phyloP scores from a whole-genome alignment of 2,888 invertebrate species.

The Ormyrus rosae region DNA sequence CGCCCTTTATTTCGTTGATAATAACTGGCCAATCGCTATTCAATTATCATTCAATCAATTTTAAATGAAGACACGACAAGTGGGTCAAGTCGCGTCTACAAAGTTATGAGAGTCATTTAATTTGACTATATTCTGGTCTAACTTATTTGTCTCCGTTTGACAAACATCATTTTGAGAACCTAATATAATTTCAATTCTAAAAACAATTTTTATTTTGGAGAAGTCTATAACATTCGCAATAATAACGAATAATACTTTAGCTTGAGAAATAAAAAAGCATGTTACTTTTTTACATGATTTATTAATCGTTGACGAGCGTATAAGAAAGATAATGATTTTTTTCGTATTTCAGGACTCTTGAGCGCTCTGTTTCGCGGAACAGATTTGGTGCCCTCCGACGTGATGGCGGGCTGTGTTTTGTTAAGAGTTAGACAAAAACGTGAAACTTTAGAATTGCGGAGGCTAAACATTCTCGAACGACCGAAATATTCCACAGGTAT shows the following conservation, averaged over 20 bases:
- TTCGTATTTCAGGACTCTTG: slow-evolving; percentile 79
- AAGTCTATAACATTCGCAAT: no score
- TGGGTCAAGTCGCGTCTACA: slow-evolving; percentile 22
- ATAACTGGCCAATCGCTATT: slow-evolving; percentile 9
- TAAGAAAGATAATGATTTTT: no score
- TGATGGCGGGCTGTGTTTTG: slow-evolving; percentile 91
- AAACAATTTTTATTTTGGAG: no score
- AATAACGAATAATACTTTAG: background rate
- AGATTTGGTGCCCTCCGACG: slow-evolving; percentile 92
- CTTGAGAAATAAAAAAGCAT: background rate
- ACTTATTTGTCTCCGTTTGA: slow-evolving; percentile 17
- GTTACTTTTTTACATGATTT: background rate
- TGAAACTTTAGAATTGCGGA: slow-evolving; percentile 83
- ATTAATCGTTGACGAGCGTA: no score
- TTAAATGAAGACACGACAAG: slow-evolving; percentile 34
- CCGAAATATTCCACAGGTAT: slow-evolving; percentile 83
- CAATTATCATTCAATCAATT: slow-evolving; percentile 35
- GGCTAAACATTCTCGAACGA: slow-evolving; percentile 81
- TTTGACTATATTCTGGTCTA: background rate
- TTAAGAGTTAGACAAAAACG: slow-evolving; percentile 86
- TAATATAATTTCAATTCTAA: background rate
- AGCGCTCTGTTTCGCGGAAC: slow-evolving; percentile 89
- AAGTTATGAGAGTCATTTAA: background rate
- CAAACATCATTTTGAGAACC: slow-evolving; percentile 9
- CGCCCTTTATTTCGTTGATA: no score